These are phyloP conservation scores for Toxostoma redivivum DNA, from an alignment of 2,113 vertebrate genomes.

Conservation along the genomic window DNA sequence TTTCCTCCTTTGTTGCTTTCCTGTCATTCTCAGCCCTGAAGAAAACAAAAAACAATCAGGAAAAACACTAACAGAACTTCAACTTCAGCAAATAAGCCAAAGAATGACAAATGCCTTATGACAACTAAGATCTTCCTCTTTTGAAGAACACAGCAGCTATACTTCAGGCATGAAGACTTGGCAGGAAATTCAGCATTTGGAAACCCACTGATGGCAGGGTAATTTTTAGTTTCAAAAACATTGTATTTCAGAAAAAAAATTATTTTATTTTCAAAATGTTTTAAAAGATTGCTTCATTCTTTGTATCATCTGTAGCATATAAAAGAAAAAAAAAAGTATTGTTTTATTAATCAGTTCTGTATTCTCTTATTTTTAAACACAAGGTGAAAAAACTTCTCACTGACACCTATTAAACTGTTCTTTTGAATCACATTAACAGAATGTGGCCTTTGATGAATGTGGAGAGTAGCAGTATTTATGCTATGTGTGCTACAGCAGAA, in stretches of 20 bases:
- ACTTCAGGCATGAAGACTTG: slow-evolving; percentile 12
- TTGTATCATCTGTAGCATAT: neutral
- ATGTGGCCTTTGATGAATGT: neutral
- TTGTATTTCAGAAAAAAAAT: neutral
- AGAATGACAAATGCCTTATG: slow-evolving; percentile 47
- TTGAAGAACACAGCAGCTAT: neutral
- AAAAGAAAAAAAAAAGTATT: neutral
- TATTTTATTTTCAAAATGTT: neutral
- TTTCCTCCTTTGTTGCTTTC: neutral
- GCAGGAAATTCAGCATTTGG: neutral
- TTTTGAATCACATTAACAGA: neutral
- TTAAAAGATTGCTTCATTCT: neutral
- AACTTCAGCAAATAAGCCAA: slow-evolving; percentile 28
- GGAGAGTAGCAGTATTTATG: neutral
- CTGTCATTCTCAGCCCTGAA: slow-evolving; percentile 42
- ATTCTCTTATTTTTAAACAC: neutral
- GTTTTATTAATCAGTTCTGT: neutral
- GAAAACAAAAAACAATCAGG: neutral
- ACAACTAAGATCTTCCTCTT: slow-evolving; percentile 30
- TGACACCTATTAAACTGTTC: neutral
- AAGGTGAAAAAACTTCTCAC: neutral
- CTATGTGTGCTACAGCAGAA: neutral
- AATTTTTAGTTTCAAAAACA: neutral
- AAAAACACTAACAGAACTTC: slow-evolving; percentile 14
- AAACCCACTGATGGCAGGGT: neutral